Base-by-base conservation (phyloP, 2,797 vertebrate species). In the Sebastolobus alascanus region DNA sequence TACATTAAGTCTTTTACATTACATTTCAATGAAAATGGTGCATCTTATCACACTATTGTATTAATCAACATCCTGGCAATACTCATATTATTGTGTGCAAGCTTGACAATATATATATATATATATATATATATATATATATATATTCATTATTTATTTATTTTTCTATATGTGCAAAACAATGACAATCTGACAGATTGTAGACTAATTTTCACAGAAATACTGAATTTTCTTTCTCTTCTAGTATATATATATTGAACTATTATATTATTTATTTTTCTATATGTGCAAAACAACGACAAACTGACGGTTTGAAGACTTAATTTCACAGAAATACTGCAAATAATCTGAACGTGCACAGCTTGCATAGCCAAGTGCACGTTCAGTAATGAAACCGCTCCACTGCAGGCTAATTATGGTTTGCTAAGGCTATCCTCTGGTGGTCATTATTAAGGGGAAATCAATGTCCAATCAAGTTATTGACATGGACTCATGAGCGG, bases 391-490 rank as follows among this genome's bases (percentile, higher is more conserved):
- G 40, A 80, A 79, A 73, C 18, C 22, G 77, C 73, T 76, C 54
- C 52, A 69, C 75, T 46, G 52, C 72, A 27, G 78, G 78, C 77
- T 83, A 77, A 89, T 86, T 79, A 73, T 50, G 40, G 46, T 82
- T 59, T 27, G 60, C 63, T 66, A 43, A 40, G 43, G 75, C 73
- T 79, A 64, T 80, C 70, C 55, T 74, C 77, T 74, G 29, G 61
- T 77, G 77, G 83, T 91, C 77, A 79, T 88, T 88, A 92, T 88
- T 85, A 86, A 81, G 68, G 68, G 77, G 73, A 88, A 94, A 95
- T 95, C 94, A 92, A 92, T 94, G 87, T 68, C 83, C 84, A 93
- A 95, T 95, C 91, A 92, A 87, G 91, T 82, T 59, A 68, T 63
- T 79, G 88, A 91, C 89, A 64, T 68, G 68, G 83, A 84, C 80